A percentile compares a stretch with the other conserved stretches of the same genome.
Evolutionary conservation across 2,113 vertebrate species (phyloP).

Genomic region (Rhodinocichla rosea): DNA sequence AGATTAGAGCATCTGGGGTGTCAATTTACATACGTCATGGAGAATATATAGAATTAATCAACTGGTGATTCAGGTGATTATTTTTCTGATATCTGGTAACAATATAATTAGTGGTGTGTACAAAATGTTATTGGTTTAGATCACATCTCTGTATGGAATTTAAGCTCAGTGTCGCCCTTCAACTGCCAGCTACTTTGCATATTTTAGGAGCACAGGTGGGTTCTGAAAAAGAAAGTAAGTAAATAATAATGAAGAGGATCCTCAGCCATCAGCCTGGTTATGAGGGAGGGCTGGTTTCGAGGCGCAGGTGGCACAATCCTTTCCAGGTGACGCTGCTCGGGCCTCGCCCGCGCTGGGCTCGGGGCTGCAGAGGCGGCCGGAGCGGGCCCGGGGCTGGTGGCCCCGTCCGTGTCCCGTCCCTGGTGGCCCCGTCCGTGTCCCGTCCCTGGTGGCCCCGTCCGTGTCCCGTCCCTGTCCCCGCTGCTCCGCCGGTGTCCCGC

Average conservation of each 20-base stretch:
- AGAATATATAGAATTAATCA: neutral
- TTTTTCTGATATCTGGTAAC: neutral
- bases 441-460: too few relatives aligned
- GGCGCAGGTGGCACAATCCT: neutral
- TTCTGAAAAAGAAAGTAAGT: neutral
- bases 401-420: too few relatives aligned
- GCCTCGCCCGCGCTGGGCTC: neutral
- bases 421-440: rapidly evolving
- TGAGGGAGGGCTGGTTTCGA: neutral
- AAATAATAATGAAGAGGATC: too few relatives aligned
- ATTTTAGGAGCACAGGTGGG: neutral
- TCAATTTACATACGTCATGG: neutral
- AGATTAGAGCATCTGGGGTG: neutral
- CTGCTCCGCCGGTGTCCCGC: neutral
- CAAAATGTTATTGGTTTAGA: neutral
- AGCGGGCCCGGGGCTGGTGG: neutral
- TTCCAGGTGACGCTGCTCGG: neutral
- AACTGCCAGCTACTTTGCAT: rapidly evolving
- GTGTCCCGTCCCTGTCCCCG: too few relatives aligned
- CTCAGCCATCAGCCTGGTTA: neutral
- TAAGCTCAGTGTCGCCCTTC: neutral
- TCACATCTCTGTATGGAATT: neutral
- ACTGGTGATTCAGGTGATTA: neutral
- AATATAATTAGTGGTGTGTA: neutral
- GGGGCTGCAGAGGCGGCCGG: neutral